A percentile compares a stretch with the other conserved stretches of the same genome.
phyloP scores from a whole-genome alignment of 2,888 invertebrate species.

The Drosophila greeni region DNA sequence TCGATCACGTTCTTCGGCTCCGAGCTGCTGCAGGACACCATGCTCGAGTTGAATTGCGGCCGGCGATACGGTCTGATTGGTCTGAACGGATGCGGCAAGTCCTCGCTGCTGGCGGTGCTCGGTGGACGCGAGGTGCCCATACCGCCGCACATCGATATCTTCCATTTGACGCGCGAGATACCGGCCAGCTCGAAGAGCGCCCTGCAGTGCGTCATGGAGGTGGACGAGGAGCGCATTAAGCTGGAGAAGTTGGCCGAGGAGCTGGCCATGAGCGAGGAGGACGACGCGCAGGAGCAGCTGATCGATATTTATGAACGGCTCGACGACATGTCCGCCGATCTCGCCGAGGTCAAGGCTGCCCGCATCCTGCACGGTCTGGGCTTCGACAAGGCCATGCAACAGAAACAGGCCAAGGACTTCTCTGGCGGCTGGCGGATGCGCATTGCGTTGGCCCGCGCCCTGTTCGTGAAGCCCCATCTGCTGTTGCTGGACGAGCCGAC shows the following conservation, averaged over 20 bases:
- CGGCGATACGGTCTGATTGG: slow-evolving; percentile 97
- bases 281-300: slow-evolving; percentile 95
- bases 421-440: slow-evolving; percentile 98
- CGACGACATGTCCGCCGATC: slow-evolving; percentile 97
- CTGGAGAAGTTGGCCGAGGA: slow-evolving; percentile 95
- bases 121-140: slow-evolving; percentile 97
- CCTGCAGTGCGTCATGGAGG: slow-evolving; percentile 97
- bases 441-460: slow-evolving; percentile 96
- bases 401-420: slow-evolving; percentile 90
- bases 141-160: slow-evolving; percentile 98
- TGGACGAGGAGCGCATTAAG: slow-evolving; percentile 94
- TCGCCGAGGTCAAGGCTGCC: slow-evolving; percentile 96
- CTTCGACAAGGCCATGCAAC: slow-evolving; percentile 93
- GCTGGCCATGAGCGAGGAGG: slow-evolving; percentile 90
- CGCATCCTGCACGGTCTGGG: slow-evolving; percentile 97
- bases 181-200: slow-evolving; percentile 98
- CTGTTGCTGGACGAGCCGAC: slow-evolving; percentile 98
- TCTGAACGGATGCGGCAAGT: slow-evolving; percentile 99
- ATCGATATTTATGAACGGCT: slow-evolving; percentile 98
- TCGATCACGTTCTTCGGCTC: slow-evolving; percentile 99
- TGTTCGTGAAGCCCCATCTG: slow-evolving; percentile 98
- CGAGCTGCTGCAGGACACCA: slow-evolving; percentile 96
- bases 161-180: slow-evolving; percentile 97
- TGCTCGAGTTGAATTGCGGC: slow-evolving; percentile 97
- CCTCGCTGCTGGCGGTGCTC: slow-evolving; percentile 93